Percentiles rank a stretch among this genome's conserved stretches.
phyloP scores from a whole-genome alignment of 1,140 invertebrate species.

The Heterodera carotae region DNA sequence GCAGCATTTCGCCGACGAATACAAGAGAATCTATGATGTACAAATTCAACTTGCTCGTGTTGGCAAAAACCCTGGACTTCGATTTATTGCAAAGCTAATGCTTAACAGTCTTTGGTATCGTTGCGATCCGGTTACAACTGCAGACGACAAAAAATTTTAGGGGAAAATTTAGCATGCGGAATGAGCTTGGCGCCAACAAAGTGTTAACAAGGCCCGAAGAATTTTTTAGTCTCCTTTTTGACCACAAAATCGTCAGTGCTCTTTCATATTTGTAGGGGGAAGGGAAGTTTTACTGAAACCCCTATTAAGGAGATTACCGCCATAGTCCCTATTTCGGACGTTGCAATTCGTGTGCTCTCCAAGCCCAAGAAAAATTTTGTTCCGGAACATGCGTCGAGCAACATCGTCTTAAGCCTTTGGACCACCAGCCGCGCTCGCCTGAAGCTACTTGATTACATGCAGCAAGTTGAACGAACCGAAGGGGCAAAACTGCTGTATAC shows the following conservation, averaged over 20 bases:
- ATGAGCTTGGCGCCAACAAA: neutral
- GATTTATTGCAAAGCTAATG: neutral
- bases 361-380: neutral
- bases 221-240: neutral
- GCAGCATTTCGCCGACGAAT: neutral
- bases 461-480: neutral
- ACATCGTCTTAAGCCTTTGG: neutral
- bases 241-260: neutral
- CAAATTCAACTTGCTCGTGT: neutral
- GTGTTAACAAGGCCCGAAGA: neutral
- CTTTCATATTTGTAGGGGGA: neutral
- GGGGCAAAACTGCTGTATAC: too few relatives aligned
- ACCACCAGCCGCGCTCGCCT: conserved; percentile 2
- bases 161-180: too few relatives aligned
- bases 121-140: neutral
- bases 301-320: neutral
- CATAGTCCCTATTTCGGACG: neutral
- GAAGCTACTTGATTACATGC: neutral
- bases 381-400: neutral
- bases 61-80: neutral
- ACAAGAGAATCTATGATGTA: conserved; percentile 4
- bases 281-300: too few relatives aligned
- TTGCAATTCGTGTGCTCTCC: neutral
- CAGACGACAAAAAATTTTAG: neutral
- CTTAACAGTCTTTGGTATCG: neutral